Percentiles rank a stretch among this genome's conserved stretches.
Evolutionary conservation across 2,888 invertebrate genomes (phyloP).

Genomic region (Noctua janthina): DNA sequence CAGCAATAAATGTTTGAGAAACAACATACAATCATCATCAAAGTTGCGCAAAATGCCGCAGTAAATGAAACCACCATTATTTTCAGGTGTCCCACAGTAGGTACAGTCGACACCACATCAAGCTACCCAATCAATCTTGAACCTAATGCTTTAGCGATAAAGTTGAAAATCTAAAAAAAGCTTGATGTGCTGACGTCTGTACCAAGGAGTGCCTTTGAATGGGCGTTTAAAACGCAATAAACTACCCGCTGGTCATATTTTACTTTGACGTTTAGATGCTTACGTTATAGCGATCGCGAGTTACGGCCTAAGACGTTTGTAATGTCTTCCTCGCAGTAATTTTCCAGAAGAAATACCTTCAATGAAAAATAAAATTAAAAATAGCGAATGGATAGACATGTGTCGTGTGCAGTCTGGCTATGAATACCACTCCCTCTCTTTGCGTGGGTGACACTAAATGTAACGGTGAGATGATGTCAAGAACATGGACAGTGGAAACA

Average conservation of each 20-base stretch:
- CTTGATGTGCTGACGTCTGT: too few relatives aligned
- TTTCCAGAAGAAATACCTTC: slow-evolving; percentile 45
- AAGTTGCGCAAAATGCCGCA: not conserved
- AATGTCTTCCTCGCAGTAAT: slow-evolving; percentile 31
- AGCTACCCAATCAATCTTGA: too few relatives aligned
- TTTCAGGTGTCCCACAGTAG: not conserved
- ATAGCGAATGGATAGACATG: slow-evolving; percentile 20
- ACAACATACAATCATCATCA: too few relatives aligned
- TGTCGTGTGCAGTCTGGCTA: slow-evolving; percentile 47
- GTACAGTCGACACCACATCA: too few relatives aligned
- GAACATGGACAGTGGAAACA: slow-evolving; percentile 12
- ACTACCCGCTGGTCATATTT: slow-evolving; percentile 41
- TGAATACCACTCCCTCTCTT: slow-evolving; percentile 25
- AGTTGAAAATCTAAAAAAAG: too few relatives aligned
- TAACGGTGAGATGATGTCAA: slow-evolving; percentile 18
- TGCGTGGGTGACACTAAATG: slow-evolving; percentile 37
- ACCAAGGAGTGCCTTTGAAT: slow-evolving; percentile 34
- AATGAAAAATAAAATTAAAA: slow-evolving; percentile 19
- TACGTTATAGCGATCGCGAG: slow-evolving; percentile 26
- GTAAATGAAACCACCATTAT: slow-evolving; percentile 12
- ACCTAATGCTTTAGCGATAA: too few relatives aligned
- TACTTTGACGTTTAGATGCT: slow-evolving; percentile 49
- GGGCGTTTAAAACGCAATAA: slow-evolving; percentile 49
- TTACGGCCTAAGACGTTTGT: slow-evolving; percentile 26
- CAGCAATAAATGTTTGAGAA: not conserved